Evolutionary conservation across 2,888 invertebrate species (phyloP).

Genomic region (Caenorhabditis sp.): DNA sequence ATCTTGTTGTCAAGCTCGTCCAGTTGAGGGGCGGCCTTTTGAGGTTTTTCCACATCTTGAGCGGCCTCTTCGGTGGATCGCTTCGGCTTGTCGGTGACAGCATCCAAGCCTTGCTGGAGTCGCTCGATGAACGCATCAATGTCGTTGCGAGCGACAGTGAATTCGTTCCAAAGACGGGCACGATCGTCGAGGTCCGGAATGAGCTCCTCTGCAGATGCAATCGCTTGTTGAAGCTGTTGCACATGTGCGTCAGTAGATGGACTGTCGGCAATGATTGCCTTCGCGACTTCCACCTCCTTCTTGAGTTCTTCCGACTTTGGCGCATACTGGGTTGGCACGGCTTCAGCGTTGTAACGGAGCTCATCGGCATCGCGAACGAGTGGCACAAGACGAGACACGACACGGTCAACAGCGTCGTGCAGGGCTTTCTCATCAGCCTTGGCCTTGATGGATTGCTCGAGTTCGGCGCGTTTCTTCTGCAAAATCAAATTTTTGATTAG

Average conservation of each 20-base stretch:
- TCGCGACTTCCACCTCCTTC: conserved; percentile 36
- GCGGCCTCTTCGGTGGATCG: conserved; percentile 35
- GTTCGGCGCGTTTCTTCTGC: conserved; percentile 56
- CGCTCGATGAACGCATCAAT: conserved; percentile 43
- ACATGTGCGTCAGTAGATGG: conserved; percentile 13
- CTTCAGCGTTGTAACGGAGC: conserved; percentile 57
- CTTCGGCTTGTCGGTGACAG: conserved; percentile 51
- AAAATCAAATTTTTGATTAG: conserved; percentile 9
- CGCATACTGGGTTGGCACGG: conserved; percentile 56
- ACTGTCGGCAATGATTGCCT: conserved; percentile 3
- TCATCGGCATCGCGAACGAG: conserved; percentile 57
- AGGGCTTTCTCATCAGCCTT: conserved; percentile 57
- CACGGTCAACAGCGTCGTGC: conserved; percentile 52
- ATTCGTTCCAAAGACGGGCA: conserved; percentile 59
- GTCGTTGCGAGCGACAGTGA: conserved; percentile 64
- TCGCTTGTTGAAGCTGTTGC: conserved; percentile 28
- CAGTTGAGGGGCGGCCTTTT: conserved; percentile 29
- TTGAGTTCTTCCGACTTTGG: conserved; percentile 55
- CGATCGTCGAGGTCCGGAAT: conserved; percentile 58
- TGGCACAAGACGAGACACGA: conserved; percentile 50
- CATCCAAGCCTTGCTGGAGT: conserved; percentile 52
- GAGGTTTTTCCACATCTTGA: conserved; percentile 23
- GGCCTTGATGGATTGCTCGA: conserved; percentile 55
- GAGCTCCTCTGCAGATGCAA: conserved; percentile 45
- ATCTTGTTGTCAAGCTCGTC: conserved; percentile 51